Base-by-base conservation (phyloP, 2,888 invertebrate genomes). In the Hydropsyche betteni region DNA sequence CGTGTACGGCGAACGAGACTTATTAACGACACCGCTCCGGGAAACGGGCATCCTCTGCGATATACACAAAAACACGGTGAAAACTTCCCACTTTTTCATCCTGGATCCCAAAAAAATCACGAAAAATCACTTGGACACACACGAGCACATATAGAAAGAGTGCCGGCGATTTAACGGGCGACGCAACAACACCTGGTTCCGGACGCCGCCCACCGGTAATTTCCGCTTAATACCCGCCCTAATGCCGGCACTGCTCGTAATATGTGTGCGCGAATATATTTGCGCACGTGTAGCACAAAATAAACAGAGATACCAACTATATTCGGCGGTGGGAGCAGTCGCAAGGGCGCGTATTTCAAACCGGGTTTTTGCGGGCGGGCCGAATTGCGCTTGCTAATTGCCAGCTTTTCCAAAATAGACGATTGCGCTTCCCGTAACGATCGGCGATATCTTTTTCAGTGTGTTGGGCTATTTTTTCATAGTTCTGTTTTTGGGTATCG, bases 161-260 rank as follows among this genome's bases (percentile, higher is more conserved):
- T 6, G 1, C 61, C 24, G 61, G 61, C 58, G 58, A 24, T 58
- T 58, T 58, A 16, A 14, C 58, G 58, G 6, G 58, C 24, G 58
- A 16, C 58, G 24, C 16, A 24, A 24, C 16, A 24, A 24, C 58
- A 58, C 58, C 58, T 58, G 58, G 58, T 24, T 58, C 58, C 58
- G 58, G 58, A 16, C 24, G 16, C 58, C 24, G 58, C 52, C 53
- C 53, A 14, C 70, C 72, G 72, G 58, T 72, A 72, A 72, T 72
- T 58, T 72, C 72, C 72, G 72, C 44, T 72, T 55, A 72, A 72
- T 61, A 38, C 72, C 72, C 55, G 55, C 34, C 55, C 72, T 72
- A 72, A 72, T 53, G 53, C 61, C 72, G 24, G 33, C 24, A 38
- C 52, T 70, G 70, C 52, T 53, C 53, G 53, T 12, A 44, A 44